Evolutionary conservation across 2,797 vertebrate genomes (phyloP), one percentile per base, ranked within the genome.

Genomic region (Lepus townsendii): DNA sequence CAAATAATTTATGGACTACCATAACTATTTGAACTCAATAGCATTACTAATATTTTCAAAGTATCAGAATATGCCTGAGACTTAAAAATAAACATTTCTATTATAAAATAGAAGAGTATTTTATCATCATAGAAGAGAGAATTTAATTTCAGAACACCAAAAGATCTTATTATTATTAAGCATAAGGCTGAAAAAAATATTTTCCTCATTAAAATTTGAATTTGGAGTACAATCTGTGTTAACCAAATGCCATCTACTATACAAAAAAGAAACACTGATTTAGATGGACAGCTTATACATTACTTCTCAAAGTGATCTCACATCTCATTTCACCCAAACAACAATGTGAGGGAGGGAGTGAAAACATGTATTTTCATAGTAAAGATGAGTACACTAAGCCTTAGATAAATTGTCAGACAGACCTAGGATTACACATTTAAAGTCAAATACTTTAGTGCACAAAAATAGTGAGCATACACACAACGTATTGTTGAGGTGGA

Each of bases 241-340:
- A 90, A 80, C 22, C 66, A 96, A 95, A 12, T 54, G 13, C 12
- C 14, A 30, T 38, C 20, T 71, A 76, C 17, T 76, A 2, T 57
- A 88, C 7, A 54, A 60, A 90, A 83, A 50, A 52, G 83, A 83
- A 50, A n/a, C 3, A 87, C 32, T 72, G 16, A 90, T 2, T 86
- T 30, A 93, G 50, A 83, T 20, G 69, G 52, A 93, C 50, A 63
- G 27, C 27, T 73, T 72, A 27, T 22, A 93, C 77, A 38, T 72
- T 42, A 63, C 60, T 94, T 95, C 85, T 90, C 85, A 75, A 75
- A 90, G 30, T 80, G 27, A 93, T 68, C 95, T 95, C 60, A 82
- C 6, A 0, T 66, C n/a, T 88, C 54, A 93, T 88, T 89, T 93
- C 16, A 90, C 88, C n/a, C 42, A 47, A 54, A 14, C 5, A 77